Base-by-base conservation (phyloP, 2,888 invertebrate species). In the Hydriomena furcata region DNA sequence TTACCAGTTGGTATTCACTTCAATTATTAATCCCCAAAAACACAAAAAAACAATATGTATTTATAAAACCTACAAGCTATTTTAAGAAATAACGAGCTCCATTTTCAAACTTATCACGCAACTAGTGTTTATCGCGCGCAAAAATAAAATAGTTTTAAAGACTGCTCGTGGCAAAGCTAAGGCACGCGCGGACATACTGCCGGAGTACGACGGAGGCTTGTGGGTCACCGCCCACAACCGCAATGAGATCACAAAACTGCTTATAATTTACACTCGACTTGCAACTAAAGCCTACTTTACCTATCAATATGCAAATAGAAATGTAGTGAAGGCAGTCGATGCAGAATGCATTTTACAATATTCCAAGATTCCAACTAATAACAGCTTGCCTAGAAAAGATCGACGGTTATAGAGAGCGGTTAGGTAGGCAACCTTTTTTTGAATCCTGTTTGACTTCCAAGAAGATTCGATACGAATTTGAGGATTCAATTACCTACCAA, bases 181-280 rank as follows among this genome's bases (percentile, higher is more conserved):
- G 79, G 76, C 71, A 65, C 65, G 65, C 70, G 65, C 69, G 58
- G 59, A 57, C 71, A 64, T 64, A 82, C 82, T 80, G 84, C 75
- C 78, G 49, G 60, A n/a, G 5, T 17, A 17, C 56, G 32, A 41
- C 52, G 57, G 72, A 67, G 70, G 68, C 66, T 75, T 73, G 75
- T 77, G 83, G 84, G 82, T 83, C 85, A 81, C 80, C 84, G 82
- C 84, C 84, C 77, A 84, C 86, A 65, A 34, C 58, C 70, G 77
- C 84, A 85, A 78, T 87, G 86, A 86, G 82, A 84, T 85, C 87
- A 87, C 84, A 79, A 82, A 79, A 79, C 69, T 74, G 80, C 73
- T 78, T 70, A 77, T 76, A 76, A 83, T 84, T 86, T 78, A 82
- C 82, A 84, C 85, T 79, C 70, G 68, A 67, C 73, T 66, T 71